These are phyloP conservation scores for Araneus ventricosus DNA, from an alignment of 1,140 invertebrate genomes.

Conservation along the genomic window DNA sequence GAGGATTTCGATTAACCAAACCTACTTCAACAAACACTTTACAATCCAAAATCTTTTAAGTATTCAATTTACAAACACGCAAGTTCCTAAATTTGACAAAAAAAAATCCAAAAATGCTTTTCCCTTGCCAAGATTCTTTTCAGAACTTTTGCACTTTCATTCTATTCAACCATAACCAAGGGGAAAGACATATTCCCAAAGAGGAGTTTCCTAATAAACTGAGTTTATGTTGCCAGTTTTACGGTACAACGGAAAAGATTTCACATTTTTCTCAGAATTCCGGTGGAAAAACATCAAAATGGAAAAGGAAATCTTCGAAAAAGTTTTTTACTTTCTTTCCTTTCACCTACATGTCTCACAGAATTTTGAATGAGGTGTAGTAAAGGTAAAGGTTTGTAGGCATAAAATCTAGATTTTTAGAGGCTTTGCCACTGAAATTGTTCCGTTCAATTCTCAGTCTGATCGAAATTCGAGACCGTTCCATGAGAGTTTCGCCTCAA, in stretches of 20 bases:
- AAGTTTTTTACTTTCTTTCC: neutral
- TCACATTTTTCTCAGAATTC: constrained; percentile 13
- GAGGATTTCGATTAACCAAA: neutral
- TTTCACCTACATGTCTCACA: constrained; percentile 1
- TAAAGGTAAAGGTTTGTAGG: constrained; percentile 32
- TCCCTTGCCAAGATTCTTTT: neutral
- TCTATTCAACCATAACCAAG: neutral
- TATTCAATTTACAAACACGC: neutral
- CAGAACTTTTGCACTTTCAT: neutral
- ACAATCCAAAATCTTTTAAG: neutral
- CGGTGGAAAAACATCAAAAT: neutral
- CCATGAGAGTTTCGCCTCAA: neutral
- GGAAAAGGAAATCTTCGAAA: neutral
- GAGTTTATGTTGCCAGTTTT: constrained; percentile 37
- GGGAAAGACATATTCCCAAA: neutral
- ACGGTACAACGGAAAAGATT: constrained; percentile 7
- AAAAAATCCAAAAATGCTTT: neutral
- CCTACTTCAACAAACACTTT: neutral
- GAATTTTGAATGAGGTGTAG: neutral
- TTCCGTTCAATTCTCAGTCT: neutral
- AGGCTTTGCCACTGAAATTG: neutral
- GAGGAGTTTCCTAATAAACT: constrained; percentile 34
- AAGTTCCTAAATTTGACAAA: neutral
- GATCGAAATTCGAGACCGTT: neutral
- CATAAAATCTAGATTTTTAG: constrained; percentile 35